Percentiles rank a stretch among this genome's conserved stretches.
These are phyloP conservation scores for Caenorhabditis tropicalis DNA, from an alignment of 1,140 invertebrate species.

Conservation along the genomic window DNA sequence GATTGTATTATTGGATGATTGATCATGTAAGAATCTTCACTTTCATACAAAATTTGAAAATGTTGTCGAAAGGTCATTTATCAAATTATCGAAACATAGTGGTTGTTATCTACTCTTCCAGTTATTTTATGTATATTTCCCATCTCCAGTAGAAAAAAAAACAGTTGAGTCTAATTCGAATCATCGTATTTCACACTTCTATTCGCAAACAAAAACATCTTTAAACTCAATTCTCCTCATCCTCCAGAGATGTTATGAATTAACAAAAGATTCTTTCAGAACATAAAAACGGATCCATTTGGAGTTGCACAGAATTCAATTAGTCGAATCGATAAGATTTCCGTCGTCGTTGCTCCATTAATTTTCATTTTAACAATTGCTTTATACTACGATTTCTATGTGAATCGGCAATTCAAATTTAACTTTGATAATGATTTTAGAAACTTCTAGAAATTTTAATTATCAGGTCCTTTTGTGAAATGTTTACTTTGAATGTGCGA, in stretches of 20 bases:
- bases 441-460: neutral
- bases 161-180: neutral
- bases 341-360: constrained; percentile 51
- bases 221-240: too few relatives aligned
- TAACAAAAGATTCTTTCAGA: constrained; percentile 18
- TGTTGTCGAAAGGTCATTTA: neutral
- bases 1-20: constrained; percentile 59
- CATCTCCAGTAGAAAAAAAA: neutral
- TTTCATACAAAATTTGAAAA: neutral
- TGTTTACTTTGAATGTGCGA: too few relatives aligned
- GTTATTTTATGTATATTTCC: too few relatives aligned
- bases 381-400: constrained; percentile 60
- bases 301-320: constrained; percentile 54
- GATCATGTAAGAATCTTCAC: constrained; percentile 47
- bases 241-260: too few relatives aligned
- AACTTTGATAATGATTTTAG: constrained; percentile 48
- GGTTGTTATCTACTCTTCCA: too few relatives aligned
- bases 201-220: too few relatives aligned
- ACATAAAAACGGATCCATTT: constrained; percentile 55
- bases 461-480: neutral
- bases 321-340: constrained; percentile 52
- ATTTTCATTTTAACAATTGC: constrained; percentile 53
- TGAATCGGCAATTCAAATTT: constrained; percentile 51
- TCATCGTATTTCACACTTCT: neutral
- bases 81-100: constrained; percentile 30